Percentiles rank a stretch among this genome's conserved stretches.
Evolutionary conservation across 1,140 invertebrate genomes (phyloP).

Genomic region (Bombus vancouverensis): DNA sequence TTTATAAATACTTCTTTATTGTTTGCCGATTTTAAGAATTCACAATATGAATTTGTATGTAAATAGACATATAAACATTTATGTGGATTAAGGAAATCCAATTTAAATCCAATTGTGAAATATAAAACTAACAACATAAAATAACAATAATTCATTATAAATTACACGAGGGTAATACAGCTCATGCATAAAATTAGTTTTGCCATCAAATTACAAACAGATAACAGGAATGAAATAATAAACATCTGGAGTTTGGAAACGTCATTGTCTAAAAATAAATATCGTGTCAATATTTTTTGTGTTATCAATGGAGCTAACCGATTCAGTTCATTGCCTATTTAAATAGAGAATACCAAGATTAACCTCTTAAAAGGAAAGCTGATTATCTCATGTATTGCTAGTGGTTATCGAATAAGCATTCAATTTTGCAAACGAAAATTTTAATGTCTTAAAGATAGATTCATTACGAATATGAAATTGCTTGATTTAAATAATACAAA

Average conservation of each 20-base stretch:
- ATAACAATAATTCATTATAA: neutral
- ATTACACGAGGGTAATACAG: neutral
- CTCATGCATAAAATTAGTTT: neutral
- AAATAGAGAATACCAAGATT: neutral
- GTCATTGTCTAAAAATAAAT: constrained; percentile 3
- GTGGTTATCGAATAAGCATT: neutral
- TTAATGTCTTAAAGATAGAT: neutral
- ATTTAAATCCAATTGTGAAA: no score
- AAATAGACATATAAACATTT: no score
- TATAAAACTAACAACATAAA: neutral
- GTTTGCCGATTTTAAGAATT: neutral
- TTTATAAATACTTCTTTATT: neutral
- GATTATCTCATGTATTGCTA: neutral
- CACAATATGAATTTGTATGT: no score
- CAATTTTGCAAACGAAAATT: neutral
- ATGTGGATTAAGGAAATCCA: no score
- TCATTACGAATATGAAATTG: neutral
- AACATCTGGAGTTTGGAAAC: neutral
- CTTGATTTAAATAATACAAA: neutral
- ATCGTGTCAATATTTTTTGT: constrained; percentile 12
- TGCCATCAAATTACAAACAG: neutral
- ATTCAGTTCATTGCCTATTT: constrained; percentile 38
- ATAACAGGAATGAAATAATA: neutral
- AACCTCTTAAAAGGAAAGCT: neutral
- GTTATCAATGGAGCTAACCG: constrained; percentile 39